Conservation (phyloP, 2,888 invertebrate genomes). For the Cosmorhoe ocellata region DNA sequence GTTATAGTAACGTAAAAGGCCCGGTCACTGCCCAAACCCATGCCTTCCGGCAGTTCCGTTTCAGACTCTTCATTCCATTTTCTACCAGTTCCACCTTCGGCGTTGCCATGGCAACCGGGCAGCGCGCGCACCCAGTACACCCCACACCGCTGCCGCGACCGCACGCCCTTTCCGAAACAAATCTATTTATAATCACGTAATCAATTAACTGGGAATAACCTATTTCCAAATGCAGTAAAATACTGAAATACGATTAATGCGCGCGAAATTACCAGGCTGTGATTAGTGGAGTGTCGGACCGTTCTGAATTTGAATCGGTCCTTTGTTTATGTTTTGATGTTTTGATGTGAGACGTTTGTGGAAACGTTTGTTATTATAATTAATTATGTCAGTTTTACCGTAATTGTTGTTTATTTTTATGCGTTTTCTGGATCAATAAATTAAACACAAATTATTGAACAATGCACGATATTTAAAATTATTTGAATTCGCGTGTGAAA, state of each 20-base stretch:
- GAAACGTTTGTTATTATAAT: background rate
- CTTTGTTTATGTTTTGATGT: slow-evolving; percentile 7
- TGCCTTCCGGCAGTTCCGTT: slow-evolving; percentile 2
- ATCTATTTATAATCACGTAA: slow-evolving; percentile 28
- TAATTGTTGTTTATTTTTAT: too few species aligned
- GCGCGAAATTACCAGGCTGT: background rate
- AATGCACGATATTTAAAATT: too few species aligned
- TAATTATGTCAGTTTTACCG: too few species aligned
- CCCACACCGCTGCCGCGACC: slow-evolving; percentile 45
- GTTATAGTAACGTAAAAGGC: too few species aligned
- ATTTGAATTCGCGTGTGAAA: too few species aligned
- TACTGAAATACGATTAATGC: background rate
- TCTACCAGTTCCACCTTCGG: slow-evolving; percentile 20
- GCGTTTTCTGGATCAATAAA: too few species aligned
- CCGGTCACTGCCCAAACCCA: too few species aligned
- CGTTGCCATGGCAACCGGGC: slow-evolving; percentile 62
- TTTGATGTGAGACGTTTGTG: background rate
- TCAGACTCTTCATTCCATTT: slow-evolving; percentile 18
- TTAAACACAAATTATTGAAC: too few species aligned
- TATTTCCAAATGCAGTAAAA: background rate
- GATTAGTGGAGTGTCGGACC: slow-evolving; percentile 1
- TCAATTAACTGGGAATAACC: slow-evolving; percentile 4
- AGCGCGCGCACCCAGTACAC: slow-evolving; percentile 77
- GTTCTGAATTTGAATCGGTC: background rate
- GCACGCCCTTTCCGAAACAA: slow-evolving; percentile 58